phyloP scores from a whole-genome alignment of 30 jellyfish, hydroid and myxozoan genomes.

The Hydractinia symbiolongicarpus region DNA sequence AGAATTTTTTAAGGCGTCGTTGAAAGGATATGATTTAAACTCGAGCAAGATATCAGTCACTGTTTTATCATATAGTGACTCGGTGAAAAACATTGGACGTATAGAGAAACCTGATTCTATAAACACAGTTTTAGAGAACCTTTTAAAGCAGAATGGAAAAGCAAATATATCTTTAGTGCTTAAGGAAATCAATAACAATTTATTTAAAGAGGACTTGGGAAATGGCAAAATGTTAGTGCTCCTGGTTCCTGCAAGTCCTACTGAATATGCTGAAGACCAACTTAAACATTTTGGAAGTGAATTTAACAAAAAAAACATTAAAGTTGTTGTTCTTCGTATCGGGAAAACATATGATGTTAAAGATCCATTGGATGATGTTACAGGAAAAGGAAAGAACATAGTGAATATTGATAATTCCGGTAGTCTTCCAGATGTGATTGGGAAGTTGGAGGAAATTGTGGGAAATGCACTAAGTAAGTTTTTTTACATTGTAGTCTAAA shows the following conservation, averaged over 20 bases:
- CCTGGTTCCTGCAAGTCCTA: background rate
- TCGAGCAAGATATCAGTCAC: too few species aligned
- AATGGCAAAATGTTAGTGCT: background rate
- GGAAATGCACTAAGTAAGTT: conserved; percentile 4
- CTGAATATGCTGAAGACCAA: background rate
- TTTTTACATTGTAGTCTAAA: background rate
- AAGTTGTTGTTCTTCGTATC: background rate
- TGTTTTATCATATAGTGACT: background rate
- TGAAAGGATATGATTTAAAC: conserved; percentile 25
- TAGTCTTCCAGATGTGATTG: conserved; percentile 9
- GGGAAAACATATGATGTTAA: background rate
- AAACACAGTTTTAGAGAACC: too few species aligned
- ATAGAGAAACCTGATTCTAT: too few species aligned
- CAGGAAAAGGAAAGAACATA: background rate
- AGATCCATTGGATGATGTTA: background rate
- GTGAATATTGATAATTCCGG: background rate
- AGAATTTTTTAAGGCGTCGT: conserved; percentile 34
- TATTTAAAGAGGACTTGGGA: background rate
- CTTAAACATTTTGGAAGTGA: background rate
- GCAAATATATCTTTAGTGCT: background rate
- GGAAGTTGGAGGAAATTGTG: background rate
- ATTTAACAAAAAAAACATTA: background rate
- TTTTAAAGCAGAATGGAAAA: background rate
- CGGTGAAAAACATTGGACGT: background rate
- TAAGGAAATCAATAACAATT: background rate